Evolutionary conservation across 2,888 invertebrate genomes (phyloP), one percentile per base, ranked within the genome.

Genomic region (Microchrysa polita): DNA sequence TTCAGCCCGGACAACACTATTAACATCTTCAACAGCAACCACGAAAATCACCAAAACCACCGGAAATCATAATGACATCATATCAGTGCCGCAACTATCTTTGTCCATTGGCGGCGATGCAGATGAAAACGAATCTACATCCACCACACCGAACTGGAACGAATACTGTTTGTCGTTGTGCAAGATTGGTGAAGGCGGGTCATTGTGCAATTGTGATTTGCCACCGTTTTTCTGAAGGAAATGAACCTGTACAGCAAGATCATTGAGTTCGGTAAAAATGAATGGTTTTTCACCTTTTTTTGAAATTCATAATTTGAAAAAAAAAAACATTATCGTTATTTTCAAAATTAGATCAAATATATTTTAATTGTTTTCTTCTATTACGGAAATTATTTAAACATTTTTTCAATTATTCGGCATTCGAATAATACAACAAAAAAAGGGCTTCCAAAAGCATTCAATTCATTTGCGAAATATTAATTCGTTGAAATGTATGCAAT

Each of bases 121-220:
- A 34, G 27, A 34, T 34, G 27, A 34, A 34, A 34, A 34, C 7
- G 27, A 7, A 5, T 34, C 27, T 5, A 7, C 74, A 72, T 55
- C 78, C 5, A 79, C 79, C 67, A 81, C 81, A 74, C 84, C 85
- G 67, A 87, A 90, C 72, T 92, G 91, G 91, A 83, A 87, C 18
- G 86, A 87, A 72, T 88, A 91, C 88, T 92, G 92, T 83, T 86
- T 87, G 79, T 82, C 86, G 5, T 88, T 90, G 79, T 92, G 92
- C 82, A 84, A 87, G 48, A 88, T 88, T 79, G 92, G 91, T 1
- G 89, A 91, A 77, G 92, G 92, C 73, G 92, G 92, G n/a, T 88
- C 89, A 27, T 91, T 92, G 76, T 92, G 92, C 86, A 90, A 91
- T 83, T 92, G 92, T 83, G 90, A 92, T 83, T 86, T 91, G 73